These are phyloP conservation scores for Diaphora mendica DNA, from an alignment of 2,888 invertebrate species.

Conservation along the genomic window DNA sequence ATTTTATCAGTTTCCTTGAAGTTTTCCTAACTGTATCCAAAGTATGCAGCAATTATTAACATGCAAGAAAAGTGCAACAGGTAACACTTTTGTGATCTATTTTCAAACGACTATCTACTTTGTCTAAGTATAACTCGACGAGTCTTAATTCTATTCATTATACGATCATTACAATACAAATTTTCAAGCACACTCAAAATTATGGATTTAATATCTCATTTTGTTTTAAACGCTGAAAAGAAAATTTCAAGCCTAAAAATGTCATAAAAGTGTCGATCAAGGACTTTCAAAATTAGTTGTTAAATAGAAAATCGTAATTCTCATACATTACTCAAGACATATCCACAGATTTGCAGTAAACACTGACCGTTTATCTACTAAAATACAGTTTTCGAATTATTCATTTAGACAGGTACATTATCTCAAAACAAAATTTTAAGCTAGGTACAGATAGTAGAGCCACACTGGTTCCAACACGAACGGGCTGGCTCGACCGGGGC, in stretches of 20 bases:
- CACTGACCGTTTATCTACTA: neutral
- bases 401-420: neutral
- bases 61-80: neutral
- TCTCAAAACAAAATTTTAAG: neutral
- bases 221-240: neutral
- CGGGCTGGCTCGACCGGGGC: too few relatives aligned
- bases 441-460: too few relatives aligned
- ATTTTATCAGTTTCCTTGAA: constrained; percentile 31
- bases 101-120: neutral
- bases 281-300: too few relatives aligned
- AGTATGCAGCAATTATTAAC: neutral
- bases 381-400: neutral
- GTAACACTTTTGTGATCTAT: neutral
- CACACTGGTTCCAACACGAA: too few relatives aligned
- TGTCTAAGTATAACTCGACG: neutral
- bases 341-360: too few relatives aligned
- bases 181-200: neutral
- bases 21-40: constrained; percentile 33
- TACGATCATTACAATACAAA: neutral
- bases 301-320: neutral
- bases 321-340: neutral
- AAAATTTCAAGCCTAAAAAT: too few relatives aligned
- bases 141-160: neutral
- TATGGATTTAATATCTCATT: neutral
- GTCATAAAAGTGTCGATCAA: too few relatives aligned